Conservation (phyloP, 2,113 vertebrate genomes). For the Apaloderma vittatum region DNA sequence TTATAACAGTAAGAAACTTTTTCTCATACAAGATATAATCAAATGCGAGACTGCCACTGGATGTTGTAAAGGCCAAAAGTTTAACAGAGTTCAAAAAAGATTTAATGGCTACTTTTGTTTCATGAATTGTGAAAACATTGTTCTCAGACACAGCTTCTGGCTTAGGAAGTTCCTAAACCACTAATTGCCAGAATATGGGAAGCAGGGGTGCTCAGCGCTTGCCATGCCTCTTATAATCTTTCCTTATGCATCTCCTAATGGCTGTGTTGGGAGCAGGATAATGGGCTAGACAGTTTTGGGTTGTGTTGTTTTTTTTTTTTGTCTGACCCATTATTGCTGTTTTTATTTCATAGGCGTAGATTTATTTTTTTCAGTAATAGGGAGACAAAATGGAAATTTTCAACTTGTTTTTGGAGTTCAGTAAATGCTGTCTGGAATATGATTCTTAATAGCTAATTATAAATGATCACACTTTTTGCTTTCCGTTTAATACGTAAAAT, state of each 20-base stretch:
- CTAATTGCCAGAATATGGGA: conserved; percentile 62
- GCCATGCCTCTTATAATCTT: conserved; percentile 33
- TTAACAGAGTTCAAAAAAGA: conserved; percentile 22
- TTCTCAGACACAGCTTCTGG: not conserved
- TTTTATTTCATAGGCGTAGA: conserved; percentile 24
- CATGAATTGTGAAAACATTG: conserved; percentile 42
- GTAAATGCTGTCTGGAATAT: not conserved
- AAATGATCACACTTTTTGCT: not conserved
- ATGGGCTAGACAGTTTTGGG: conserved; percentile 10
- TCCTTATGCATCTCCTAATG: conserved; percentile 54
- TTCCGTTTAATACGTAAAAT: not conserved
- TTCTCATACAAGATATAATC: not conserved
- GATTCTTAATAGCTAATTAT: not conserved
- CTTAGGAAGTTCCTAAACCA: conserved; percentile 47
- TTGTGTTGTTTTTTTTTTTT: not conserved
- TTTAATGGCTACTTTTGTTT: conserved; percentile 50
- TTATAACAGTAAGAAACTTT: not conserved
- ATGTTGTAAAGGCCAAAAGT: conserved; percentile 8
- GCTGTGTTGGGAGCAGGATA: conserved; percentile 40
- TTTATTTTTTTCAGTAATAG: not conserved
- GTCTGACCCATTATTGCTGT: conserved; percentile 5
- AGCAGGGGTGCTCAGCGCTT: conserved; percentile 34
- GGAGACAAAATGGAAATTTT: conserved; percentile 22
- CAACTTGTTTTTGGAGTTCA: not conserved
- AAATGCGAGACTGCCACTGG: not conserved